These are phyloP conservation scores for Conus betulinus DNA, from an alignment of 1,140 invertebrate genomes.

Conservation along the genomic window DNA sequence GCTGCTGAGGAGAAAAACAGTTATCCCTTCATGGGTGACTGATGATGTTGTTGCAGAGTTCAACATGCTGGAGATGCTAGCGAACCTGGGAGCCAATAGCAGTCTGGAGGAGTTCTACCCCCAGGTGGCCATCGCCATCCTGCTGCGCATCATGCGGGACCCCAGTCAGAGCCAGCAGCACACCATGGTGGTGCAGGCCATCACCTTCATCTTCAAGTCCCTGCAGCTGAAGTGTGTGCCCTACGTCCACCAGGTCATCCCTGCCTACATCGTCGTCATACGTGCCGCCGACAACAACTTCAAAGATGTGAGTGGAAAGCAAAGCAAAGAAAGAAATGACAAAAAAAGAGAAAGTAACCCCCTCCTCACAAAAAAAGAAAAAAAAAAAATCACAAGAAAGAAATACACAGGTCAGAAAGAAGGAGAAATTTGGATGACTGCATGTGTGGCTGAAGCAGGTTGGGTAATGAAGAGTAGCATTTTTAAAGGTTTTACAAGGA, in stretches of 20 bases:
- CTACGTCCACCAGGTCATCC: conserved; percentile 90
- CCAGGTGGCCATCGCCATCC: conserved; percentile 94
- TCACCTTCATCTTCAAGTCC: conserved; percentile 97
- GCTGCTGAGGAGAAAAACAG: too few relatives aligned
- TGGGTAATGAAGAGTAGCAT: too few relatives aligned
- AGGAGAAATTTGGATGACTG: too few relatives aligned
- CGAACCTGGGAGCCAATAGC: conserved; percentile 90
- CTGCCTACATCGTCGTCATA: conserved; percentile 93
- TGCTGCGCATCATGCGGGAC: conserved; percentile 96
- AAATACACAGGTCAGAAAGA: too few relatives aligned
- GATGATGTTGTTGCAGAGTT: conserved; percentile 77
- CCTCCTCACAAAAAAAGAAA: too few relatives aligned
- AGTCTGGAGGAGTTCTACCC: conserved; percentile 98
- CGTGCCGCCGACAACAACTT: conserved; percentile 89
- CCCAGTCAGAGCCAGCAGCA: conserved; percentile 93
- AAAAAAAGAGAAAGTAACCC: too few relatives aligned
- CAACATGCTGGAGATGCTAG: conserved; percentile 95
- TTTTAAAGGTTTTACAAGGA: too few relatives aligned
- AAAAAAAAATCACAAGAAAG: too few relatives aligned
- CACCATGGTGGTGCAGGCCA: conserved; percentile 94
- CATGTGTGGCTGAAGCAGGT: too few relatives aligned
- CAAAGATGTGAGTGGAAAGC: conserved; percentile 80
- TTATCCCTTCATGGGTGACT: too few relatives aligned
- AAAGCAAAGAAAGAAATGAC: not conserved
- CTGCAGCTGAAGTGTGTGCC: conserved; percentile 97